These are phyloP conservation scores for Atherix ibis DNA, from an alignment of 2,888 invertebrate genomes.

Conservation along the genomic window DNA sequence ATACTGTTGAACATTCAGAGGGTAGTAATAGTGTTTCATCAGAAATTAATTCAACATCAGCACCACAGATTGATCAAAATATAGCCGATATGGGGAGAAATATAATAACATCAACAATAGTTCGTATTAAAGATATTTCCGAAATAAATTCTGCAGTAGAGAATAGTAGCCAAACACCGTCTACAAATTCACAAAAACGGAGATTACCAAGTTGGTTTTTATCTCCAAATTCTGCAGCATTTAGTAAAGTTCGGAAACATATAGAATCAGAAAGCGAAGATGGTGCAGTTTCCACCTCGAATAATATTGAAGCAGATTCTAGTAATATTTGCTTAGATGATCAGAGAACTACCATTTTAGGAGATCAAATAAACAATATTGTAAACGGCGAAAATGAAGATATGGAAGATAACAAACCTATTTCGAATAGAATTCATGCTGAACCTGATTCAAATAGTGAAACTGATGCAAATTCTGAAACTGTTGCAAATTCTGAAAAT, in stretches of 20 bases:
- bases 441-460: neutral
- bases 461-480: neutral
- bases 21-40: neutral
- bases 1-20: neutral
- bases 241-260: too few species aligned
- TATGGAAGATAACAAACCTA: too few species aligned
- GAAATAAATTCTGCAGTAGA: constrained; percentile 5
- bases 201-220: constrained; percentile 2
- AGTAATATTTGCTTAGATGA: too few species aligned
- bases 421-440: too few species aligned
- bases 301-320: too few species aligned
- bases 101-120: too few species aligned
- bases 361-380: neutral
- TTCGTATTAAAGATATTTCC: constrained; percentile 1
- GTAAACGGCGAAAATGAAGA: neutral
- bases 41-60: too few species aligned
- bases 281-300: too few species aligned
- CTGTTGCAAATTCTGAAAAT: neutral
- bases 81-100: too few species aligned
- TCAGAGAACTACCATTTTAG: too few species aligned
- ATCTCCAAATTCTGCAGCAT: neutral
- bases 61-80: neutral
- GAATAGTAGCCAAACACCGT: neutral
- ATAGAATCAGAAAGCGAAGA: too few species aligned
- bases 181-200: neutral